Percentiles rank a stretch among this genome's conserved stretches.
phyloP scores from a whole-genome alignment of 2,797 vertebrate species.

The Allobates femoralis region DNA sequence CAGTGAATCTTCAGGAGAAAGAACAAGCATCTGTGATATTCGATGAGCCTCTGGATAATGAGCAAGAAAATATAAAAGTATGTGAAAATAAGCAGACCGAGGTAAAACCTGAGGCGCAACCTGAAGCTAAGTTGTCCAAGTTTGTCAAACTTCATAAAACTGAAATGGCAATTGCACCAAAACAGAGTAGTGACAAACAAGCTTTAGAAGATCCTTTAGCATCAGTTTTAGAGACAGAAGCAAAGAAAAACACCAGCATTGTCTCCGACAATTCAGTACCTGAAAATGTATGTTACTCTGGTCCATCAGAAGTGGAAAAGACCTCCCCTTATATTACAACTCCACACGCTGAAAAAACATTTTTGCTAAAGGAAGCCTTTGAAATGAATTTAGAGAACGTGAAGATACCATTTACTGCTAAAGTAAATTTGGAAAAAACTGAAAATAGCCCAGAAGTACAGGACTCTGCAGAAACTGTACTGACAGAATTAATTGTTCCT shows the following conservation, averaged over 20 bases:
- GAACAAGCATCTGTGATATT: background rate
- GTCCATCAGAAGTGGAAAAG: background rate
- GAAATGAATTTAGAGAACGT: background rate
- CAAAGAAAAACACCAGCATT: background rate
- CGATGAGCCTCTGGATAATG: background rate
- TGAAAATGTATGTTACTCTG: background rate
- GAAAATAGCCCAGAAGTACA: slow-evolving; percentile 10
- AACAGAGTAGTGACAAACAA: slow-evolving; percentile 1
- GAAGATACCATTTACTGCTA: background rate
- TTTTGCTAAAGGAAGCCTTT: background rate
- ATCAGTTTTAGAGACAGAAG: background rate
- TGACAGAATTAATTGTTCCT: background rate
- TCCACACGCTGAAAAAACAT: background rate
- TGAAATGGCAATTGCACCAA: background rate
- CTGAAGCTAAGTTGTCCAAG: background rate
- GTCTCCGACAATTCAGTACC: background rate
- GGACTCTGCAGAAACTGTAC: background rate
- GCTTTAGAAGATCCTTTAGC: background rate
- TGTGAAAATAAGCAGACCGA: background rate
- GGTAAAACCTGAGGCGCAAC: background rate
- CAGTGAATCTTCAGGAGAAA: background rate
- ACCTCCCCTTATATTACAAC: background rate
- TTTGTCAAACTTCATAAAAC: background rate
- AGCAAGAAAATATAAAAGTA: background rate
- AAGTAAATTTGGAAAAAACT: background rate